A percentile compares a stretch with the other conserved stretches of the same genome.
Conservation (phyloP, 35 echinoderm and acorn worm species). For the Ptychodera flava region DNA sequence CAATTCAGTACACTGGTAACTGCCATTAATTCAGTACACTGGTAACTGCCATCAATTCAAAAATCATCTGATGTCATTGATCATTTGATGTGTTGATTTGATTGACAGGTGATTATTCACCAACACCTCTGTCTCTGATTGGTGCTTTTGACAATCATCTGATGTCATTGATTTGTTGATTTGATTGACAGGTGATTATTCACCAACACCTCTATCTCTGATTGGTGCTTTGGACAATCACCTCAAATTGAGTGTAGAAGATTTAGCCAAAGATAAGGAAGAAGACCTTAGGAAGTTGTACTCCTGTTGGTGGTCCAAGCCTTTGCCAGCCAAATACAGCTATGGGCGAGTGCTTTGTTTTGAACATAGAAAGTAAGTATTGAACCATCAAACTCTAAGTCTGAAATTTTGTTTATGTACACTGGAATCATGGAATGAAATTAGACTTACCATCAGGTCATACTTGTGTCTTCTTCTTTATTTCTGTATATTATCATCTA, state of each 20-base stretch:
- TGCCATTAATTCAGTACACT: no score
- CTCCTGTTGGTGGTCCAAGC: conserved; percentile 78
- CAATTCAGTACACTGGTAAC: no score
- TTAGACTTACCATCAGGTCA: no score
- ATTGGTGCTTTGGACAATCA: conserved; percentile 54
- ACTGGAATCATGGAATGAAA: no score
- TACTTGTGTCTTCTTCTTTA: no score
- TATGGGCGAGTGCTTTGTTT: conserved; percentile 67
- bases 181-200: conserved; percentile 38
- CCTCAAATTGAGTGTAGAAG: conserved; percentile 24
- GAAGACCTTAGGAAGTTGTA: conserved; percentile 69
- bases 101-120: background rate
- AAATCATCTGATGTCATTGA: no score
- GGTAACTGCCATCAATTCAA: no score
- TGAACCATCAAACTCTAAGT: no score
- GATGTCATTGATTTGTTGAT: no score
- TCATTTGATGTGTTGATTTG: background rate
- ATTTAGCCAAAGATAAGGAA: conserved; percentile 47
- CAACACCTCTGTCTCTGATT: background rate
- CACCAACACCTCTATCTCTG: conserved; percentile 24
- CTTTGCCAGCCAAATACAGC: conserved; percentile 31
- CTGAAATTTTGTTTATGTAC: no score
- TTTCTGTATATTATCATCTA: no score
- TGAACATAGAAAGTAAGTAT: conserved; percentile 47
- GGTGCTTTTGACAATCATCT: background rate